These are phyloP conservation scores for Mactromeris polynyma DNA, from an alignment of 2,888 invertebrate genomes.

Conservation along the genomic window DNA sequence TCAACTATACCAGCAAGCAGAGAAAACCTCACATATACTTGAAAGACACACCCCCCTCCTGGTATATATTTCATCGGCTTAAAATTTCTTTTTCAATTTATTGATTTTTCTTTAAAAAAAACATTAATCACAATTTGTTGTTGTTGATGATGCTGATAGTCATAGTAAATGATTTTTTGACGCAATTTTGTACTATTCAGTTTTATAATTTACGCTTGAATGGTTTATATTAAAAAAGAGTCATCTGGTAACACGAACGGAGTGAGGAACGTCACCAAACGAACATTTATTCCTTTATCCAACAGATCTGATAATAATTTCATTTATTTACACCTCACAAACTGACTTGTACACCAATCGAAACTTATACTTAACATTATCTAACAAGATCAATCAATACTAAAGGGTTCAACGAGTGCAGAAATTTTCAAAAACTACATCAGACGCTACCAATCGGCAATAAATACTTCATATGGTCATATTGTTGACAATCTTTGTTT, in stretches of 20 bases:
- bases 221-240: neutral
- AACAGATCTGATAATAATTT: neutral
- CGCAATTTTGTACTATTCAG: neutral
- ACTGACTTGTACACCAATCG: neutral
- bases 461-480: neutral
- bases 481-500: neutral
- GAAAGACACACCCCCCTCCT: no score
- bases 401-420: neutral
- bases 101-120: no score
- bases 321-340: neutral
- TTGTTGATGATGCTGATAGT: no score
- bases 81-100: no score
- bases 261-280: neutral
- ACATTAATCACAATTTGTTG: no score
- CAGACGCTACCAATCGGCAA: neutral
- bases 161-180: no score
- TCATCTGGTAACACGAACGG: neutral
- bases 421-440: constrained; percentile 10
- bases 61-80: no score
- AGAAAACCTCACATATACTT: no score
- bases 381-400: neutral
- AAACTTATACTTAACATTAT: neutral
- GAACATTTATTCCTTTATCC: neutral
- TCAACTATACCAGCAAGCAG: no score
- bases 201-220: neutral